phyloP scores from a whole-genome alignment of 2,113 vertebrate species.

The Felis catus region DNA sequence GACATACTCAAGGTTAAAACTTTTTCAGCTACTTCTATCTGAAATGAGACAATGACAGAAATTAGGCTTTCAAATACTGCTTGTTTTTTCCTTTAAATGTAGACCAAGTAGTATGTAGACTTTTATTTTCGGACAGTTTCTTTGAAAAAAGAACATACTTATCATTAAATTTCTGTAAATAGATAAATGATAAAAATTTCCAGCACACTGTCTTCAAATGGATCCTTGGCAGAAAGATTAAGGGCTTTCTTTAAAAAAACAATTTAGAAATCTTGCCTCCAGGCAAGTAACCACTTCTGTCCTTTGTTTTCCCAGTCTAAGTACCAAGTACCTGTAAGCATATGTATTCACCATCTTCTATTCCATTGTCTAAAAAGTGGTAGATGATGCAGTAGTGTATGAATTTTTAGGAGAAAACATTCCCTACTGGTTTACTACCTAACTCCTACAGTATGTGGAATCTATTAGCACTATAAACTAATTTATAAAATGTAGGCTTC shows the following conservation, averaged over 20 bases:
- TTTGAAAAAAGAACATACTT: constrained; percentile 38
- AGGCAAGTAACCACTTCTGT: not conserved
- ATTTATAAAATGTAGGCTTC: constrained; percentile 70
- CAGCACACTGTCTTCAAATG: constrained; percentile 41
- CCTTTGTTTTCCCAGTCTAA: constrained; percentile 40
- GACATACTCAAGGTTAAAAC: constrained; percentile 45
- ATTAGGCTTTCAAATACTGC: constrained; percentile 39
- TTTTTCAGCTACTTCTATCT: constrained; percentile 56
- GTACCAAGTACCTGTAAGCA: constrained; percentile 40
- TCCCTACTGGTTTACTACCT: constrained; percentile 44
- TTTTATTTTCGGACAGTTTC: constrained; percentile 63
- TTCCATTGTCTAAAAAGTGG: constrained; percentile 39
- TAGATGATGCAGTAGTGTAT: constrained; percentile 22
- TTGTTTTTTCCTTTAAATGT: constrained; percentile 21
- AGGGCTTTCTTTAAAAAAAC: constrained; percentile 60
- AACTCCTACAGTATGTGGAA: constrained; percentile 46
- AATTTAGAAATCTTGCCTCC: constrained; percentile 51
- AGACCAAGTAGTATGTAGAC: constrained; percentile 37
- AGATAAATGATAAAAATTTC: constrained; percentile 63
- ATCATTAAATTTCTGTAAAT: constrained; percentile 42
- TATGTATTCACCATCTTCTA: constrained; percentile 29
- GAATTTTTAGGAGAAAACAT: constrained; percentile 63
- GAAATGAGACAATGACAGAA: constrained; percentile 37
- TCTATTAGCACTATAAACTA: constrained; percentile 24
- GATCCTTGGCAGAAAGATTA: constrained; percentile 26